phyloP scores from a whole-genome alignment of 2,113 vertebrate species.

The Lamprotornis superbus region DNA sequence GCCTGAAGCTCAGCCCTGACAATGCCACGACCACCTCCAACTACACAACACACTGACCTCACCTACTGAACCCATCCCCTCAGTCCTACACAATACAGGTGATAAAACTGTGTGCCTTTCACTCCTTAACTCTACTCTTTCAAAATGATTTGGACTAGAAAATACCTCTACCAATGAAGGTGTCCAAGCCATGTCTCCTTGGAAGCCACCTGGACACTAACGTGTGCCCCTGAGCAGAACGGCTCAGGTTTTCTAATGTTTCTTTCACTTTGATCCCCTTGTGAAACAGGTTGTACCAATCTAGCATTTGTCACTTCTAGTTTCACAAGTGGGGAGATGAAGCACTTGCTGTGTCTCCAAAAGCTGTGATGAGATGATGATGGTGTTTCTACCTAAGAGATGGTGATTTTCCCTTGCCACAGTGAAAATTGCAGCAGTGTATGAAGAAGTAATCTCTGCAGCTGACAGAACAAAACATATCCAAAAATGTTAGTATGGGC shows the following conservation, averaged over 20 bases:
- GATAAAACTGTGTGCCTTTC: not conserved
- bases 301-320: not conserved
- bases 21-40: not conserved
- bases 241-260: not conserved
- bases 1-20: not conserved
- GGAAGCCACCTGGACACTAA: not conserved
- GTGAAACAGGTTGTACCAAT: not conserved
- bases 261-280: not conserved
- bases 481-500: not conserved
- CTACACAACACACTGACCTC: not conserved
- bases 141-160: not conserved
- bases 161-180: not conserved
- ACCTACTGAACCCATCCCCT: not conserved
- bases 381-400: not conserved
- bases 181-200: not conserved
- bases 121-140: not conserved
- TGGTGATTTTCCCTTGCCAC: not conserved
- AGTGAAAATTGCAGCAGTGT: not conserved
- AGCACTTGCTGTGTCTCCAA: not conserved
- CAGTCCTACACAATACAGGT: not conserved
- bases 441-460: not conserved
- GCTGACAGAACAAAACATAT: not conserved
- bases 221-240: accelerated
- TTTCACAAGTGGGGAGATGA: not conserved
- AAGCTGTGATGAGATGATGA: not conserved